Conservation (phyloP, 2,888 invertebrate genomes). For the Platycheirus albimanus region DNA sequence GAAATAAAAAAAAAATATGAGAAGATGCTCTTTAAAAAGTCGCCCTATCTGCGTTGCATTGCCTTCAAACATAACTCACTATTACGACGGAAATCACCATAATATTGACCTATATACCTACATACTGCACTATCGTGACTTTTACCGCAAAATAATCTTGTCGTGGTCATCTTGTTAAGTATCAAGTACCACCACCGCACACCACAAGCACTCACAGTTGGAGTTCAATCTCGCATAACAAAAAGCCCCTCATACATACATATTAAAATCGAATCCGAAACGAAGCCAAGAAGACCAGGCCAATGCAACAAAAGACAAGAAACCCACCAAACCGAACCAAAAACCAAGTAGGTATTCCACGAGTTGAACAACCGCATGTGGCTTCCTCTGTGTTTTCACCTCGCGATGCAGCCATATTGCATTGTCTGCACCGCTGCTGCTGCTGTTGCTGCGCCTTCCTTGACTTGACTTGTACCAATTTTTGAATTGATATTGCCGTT, state of each 20-base stretch:
- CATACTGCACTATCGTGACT: constrained; percentile 49
- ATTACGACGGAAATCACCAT: constrained; percentile 23
- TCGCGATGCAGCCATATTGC: neutral
- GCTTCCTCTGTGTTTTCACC: constrained; percentile 38
- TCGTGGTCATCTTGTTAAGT: constrained; percentile 69
- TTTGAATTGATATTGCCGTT: constrained; percentile 55
- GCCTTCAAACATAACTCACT: constrained; percentile 29
- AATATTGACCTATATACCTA: constrained; percentile 64
- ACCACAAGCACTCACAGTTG: constrained; percentile 42
- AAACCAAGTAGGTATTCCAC: constrained; percentile 24
- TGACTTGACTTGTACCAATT: constrained; percentile 42
- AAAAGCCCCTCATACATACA: constrained; percentile 23
- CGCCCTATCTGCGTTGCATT: neutral
- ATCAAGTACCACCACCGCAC: constrained; percentile 61
- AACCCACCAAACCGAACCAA: constrained; percentile 27
- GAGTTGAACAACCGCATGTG: constrained; percentile 67
- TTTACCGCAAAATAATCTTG: constrained; percentile 61
- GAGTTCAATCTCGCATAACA: constrained; percentile 55
- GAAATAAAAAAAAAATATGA: constrained; percentile 46
- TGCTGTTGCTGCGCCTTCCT: constrained; percentile 27
- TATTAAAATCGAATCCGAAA: constrained; percentile 12
- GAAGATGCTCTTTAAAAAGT: constrained; percentile 44
- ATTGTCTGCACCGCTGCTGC: neutral
- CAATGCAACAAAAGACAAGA: constrained; percentile 40
- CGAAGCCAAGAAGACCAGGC: constrained; percentile 24